Evolutionary conservation across 2,113 vertebrate species (phyloP).

Genomic region (Rattus rattus): DNA sequence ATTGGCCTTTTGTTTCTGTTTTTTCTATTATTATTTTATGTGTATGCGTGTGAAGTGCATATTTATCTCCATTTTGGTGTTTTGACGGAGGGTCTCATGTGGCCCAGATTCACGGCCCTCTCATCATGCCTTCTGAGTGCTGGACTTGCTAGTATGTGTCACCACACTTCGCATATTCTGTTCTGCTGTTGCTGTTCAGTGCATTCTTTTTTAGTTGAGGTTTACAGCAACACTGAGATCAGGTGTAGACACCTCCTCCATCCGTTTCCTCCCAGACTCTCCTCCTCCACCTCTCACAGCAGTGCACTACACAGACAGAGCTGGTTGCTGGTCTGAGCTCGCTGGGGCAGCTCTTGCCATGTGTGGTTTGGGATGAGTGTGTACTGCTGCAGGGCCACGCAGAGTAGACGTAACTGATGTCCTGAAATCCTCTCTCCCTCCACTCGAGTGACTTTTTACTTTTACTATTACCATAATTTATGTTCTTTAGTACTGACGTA

Average conservation of each 20-base stretch:
- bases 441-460: neutral
- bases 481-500: neutral
- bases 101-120: neutral
- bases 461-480: neutral
- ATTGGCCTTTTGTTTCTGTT: neutral
- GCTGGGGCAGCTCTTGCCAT: neutral
- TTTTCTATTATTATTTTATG: neutral
- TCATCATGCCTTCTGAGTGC: neutral
- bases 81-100: neutral
- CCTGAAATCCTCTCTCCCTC: neutral
- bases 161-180: no score
- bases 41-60: neutral
- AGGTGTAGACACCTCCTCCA: neutral
- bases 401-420: neutral
- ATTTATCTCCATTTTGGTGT: neutral
- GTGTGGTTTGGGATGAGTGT: neutral
- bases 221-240: neutral
- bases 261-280: neutral
- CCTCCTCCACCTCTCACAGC: neutral
- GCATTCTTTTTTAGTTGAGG: conserved; percentile 31
- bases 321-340: neutral
- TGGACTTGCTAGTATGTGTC: neutral
- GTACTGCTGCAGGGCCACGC: no score
- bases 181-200: neutral
- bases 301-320: neutral